Evolutionary conservation across 1,140 invertebrate genomes (phyloP), one percentile per base, ranked within the genome.

Genomic region (Lucilia sericata): DNA sequence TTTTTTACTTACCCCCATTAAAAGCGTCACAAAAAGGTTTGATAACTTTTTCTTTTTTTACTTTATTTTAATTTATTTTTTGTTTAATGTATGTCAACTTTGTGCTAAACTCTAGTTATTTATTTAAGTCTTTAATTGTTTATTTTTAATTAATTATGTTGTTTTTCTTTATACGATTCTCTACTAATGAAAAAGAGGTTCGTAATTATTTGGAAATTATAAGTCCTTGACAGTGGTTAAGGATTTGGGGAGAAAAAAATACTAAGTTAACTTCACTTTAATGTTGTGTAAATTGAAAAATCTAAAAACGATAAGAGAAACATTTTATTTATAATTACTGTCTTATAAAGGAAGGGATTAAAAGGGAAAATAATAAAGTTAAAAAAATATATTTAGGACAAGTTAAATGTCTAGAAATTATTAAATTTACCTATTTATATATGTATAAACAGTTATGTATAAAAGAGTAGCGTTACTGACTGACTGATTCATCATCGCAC

Each of bases 121-220:
- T 80, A 80, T 80, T 49, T 51, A 80, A 49, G 76, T 49, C 25
- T 80, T 78, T 9, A 80, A n/a, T 80, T 80, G 76, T 80, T 80
- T 80, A n/a, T 80, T 80, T 49, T 80, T 51, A 80, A 49, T 80
- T 80, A 80, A 80, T 51, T 80, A 76, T 42, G 30, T 42, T 42
- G 42, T 42, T 42, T 42, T 42, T 42, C 42, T 42, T 42, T 42
- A 3, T 30, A 30, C 25, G 25, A 30, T 36, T 76, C 13, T 19
- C 3, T 21, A 34, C 12, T 14, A 42, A 42, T 30, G 17, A 17
- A 30, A 76, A 76, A 76, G 30, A 21, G 74, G 34, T 76, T n/a
- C 7, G 42, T 17, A 55, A 55, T 55, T 55, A 55, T 42, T 42
- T 8, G 42, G 10, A 55, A 55, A 55, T 13, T 49, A 5, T 49